Conservation (phyloP, 2,888 invertebrate genomes). For the Suillia variegata region DNA sequence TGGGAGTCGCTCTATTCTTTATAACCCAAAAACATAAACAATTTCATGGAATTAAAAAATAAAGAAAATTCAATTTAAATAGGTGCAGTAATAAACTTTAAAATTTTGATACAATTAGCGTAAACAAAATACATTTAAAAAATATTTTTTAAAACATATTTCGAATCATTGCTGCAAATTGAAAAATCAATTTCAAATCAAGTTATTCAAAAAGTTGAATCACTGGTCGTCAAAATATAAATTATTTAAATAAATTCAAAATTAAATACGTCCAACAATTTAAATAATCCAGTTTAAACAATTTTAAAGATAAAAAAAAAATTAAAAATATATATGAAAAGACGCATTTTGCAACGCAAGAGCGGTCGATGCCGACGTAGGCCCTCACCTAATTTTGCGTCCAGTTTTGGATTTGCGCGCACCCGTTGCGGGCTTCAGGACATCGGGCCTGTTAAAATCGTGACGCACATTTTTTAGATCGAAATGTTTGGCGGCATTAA, state of each 20-base stretch:
- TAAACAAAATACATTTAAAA: too few species aligned
- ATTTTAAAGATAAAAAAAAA: not conserved
- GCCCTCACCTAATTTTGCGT: constrained; percentile 64
- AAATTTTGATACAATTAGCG: too few species aligned
- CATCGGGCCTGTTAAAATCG: constrained; percentile 61
- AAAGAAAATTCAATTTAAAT: too few species aligned
- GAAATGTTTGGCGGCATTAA: constrained; percentile 56
- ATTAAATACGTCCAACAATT: too few species aligned
- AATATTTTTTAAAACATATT: too few species aligned
- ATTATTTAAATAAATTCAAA: not conserved
- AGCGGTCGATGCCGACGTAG: constrained; percentile 5
- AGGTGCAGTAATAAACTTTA: too few species aligned
- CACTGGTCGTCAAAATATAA: not conserved
- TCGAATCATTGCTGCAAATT: too few species aligned
- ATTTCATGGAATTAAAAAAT: too few species aligned
- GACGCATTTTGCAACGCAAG: not conserved
- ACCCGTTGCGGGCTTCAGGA: constrained; percentile 54
- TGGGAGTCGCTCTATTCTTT: too few species aligned
- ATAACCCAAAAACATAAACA: too few species aligned
- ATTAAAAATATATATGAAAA: not conserved
- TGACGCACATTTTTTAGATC: constrained; percentile 56
- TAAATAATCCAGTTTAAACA: not conserved
- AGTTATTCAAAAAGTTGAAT: too few species aligned
- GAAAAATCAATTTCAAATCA: too few species aligned
- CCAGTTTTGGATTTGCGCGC: constrained; percentile 56